These are phyloP conservation scores for Drosophila koepferae DNA, from an alignment of 2,888 invertebrate genomes.

Conservation along the genomic window DNA sequence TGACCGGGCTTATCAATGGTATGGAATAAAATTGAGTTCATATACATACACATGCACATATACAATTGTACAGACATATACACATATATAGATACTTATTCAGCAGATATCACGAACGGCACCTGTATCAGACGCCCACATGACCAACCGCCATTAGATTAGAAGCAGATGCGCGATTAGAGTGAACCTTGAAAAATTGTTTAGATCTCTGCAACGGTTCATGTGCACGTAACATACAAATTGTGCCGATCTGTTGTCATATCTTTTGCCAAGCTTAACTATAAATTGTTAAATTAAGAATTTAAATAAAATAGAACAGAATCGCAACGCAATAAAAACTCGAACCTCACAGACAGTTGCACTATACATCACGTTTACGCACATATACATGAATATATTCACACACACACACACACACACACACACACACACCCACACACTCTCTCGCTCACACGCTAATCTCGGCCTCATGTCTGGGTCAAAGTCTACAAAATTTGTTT, in stretches of 20 bases:
- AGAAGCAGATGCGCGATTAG: slow-evolving; percentile 28
- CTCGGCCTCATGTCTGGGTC: slow-evolving; percentile 74
- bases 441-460: slow-evolving; percentile 51
- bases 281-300: not conserved
- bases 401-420: slow-evolving; percentile 2
- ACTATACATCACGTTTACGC: slow-evolving; percentile 40
- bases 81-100: slow-evolving; percentile 17
- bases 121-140: slow-evolving; percentile 52
- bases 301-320: slow-evolving; percentile 12
- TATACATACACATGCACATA: slow-evolving; percentile 7
- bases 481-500: slow-evolving; percentile 68
- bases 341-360: slow-evolving; percentile 29
- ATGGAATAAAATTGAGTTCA: slow-evolving; percentile 55
- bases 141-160: slow-evolving; percentile 46
- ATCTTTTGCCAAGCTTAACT: slow-evolving; percentile 29
- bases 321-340: slow-evolving; percentile 49
- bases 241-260: slow-evolving; percentile 12
- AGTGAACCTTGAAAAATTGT: slow-evolving; percentile 14
- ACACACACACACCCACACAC: slow-evolving; percentile 9
- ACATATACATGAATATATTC: not conserved
- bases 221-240: not conserved
- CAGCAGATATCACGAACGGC: slow-evolving; percentile 39
- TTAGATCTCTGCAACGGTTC: slow-evolving; percentile 4
- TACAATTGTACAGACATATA: not conserved
- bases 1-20: slow-evolving; percentile 60